Percentiles rank a stretch among this genome's conserved stretches.
Conservation (phyloP, 1,140 invertebrate genomes). For the Mya arenaria region DNA sequence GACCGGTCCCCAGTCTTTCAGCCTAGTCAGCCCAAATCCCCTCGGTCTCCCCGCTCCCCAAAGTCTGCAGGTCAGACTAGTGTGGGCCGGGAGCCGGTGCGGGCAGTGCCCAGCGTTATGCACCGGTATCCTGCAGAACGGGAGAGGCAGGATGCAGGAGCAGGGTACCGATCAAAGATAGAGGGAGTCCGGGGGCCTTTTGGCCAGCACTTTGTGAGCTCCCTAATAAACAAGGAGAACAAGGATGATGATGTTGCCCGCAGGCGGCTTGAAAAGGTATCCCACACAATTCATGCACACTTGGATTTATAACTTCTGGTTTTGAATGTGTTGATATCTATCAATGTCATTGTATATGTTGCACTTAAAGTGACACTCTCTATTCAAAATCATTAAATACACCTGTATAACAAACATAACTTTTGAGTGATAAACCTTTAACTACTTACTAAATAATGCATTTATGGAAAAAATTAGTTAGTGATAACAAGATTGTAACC, state of each 20-base stretch:
- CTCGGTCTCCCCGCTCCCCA: slow-evolving; percentile 19
- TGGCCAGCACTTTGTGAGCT: slow-evolving; percentile 22
- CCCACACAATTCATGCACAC: background rate
- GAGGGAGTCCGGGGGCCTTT: slow-evolving; percentile 37
- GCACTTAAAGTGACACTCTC: too few species aligned
- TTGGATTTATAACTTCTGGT: background rate
- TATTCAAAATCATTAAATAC: too few species aligned
- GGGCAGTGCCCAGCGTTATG: slow-evolving; percentile 45
- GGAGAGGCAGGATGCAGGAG: background rate
- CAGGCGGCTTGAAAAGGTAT: slow-evolving; percentile 55
- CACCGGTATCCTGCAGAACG: slow-evolving; percentile 38
- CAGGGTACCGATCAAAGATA: slow-evolving; percentile 38
- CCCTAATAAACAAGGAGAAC: slow-evolving; percentile 54
- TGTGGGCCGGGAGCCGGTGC: slow-evolving; percentile 8
- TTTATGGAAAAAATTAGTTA: too few species aligned
- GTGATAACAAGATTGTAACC: too few species aligned
- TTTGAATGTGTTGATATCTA: too few species aligned
- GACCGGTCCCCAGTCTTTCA: slow-evolving; percentile 11
- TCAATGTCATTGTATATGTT: too few species aligned
- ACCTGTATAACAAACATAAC: too few species aligned
- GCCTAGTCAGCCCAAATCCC: slow-evolving; percentile 45
- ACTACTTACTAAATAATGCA: too few species aligned
- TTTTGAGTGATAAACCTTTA: too few species aligned
- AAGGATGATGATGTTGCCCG: slow-evolving; percentile 40
- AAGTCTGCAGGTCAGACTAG: slow-evolving; percentile 17